Base-by-base conservation (phyloP, 35 echinoderm and acorn worm genomes). In the Apostichopus parvimensis region DNA sequence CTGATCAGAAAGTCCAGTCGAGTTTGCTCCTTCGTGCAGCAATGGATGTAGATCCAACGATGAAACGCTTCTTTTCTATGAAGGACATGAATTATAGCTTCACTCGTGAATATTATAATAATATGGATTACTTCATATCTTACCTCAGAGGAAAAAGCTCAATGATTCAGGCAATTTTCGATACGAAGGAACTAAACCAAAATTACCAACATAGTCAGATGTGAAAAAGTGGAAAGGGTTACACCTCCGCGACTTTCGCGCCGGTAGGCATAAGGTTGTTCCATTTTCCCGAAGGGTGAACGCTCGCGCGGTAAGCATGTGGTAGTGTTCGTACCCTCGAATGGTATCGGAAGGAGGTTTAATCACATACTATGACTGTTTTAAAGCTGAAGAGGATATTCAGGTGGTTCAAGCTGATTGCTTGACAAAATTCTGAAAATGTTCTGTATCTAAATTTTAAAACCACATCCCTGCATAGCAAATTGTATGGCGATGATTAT, bases 91-190 rank as follows among this genome's bases (percentile, higher is more conserved):
- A 70, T 11, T 57, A 55, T 60, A 58, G 15, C n/a, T 73, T 12
- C 71, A 4, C 6, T 73, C 20, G n/a, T 23, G 95, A 95, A 23
- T 95, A 95, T 57, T 93, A 90, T 28, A 81, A 95, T 58, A 93
- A 95, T 76, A 95, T 87, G 11, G 9, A 34, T 5, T 72, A 55
- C 17, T 95, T 95, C 76, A 77, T 93, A 10, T 65, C 77, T 28
- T 95, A 91, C 28, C 83, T 95, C 15, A 79, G 95, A 77, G 89
- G 77, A 70, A 45, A n/a, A 61, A 79, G 53, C 53, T 87, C 23
- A 88, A 87, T 11, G 80, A 77, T n/a, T 8, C 12, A 1, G 7
- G 13, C 53, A 54, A 18, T 0, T 34, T 34, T 34, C 28, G 28
- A n/a, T n/a, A n/a, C n/a, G n/a, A n/a, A n/a, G n/a, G n/a, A 34